Conservation (phyloP, 2,888 invertebrate species). For the Leucophora obtusa region DNA sequence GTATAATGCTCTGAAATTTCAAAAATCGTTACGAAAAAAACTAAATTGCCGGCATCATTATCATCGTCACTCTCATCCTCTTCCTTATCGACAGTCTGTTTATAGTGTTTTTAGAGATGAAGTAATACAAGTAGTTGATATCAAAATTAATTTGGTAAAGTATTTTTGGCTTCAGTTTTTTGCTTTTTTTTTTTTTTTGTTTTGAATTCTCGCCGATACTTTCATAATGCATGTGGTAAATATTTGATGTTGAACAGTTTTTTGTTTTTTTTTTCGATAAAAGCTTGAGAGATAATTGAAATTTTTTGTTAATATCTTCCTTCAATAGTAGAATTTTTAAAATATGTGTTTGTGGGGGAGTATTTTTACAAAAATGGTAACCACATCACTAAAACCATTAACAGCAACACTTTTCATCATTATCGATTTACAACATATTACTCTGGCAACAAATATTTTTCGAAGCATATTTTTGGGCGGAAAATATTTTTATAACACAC, state of each 20-base stretch:
- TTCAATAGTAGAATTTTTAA: neutral
- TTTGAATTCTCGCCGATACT: slow-evolving; percentile 32
- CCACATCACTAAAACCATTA: slow-evolving; percentile 62
- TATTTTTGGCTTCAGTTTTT: slow-evolving; percentile 32
- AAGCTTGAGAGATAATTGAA: slow-evolving; percentile 57
- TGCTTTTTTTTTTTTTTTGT: no score
- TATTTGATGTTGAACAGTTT: slow-evolving; percentile 47
- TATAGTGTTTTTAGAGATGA: neutral
- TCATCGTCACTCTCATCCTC: slow-evolving; percentile 18
- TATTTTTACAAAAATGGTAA: slow-evolving; percentile 33
- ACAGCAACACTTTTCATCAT: slow-evolving; percentile 62
- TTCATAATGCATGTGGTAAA: slow-evolving; percentile 59
- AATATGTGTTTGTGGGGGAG: slow-evolving; percentile 4
- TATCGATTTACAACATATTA: slow-evolving; percentile 52
- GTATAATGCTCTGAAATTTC: neutral
- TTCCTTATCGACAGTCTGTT: neutral
- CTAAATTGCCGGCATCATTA: slow-evolving; percentile 50
- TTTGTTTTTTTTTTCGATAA: slow-evolving; percentile 6
- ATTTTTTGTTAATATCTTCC: slow-evolving; percentile 46
- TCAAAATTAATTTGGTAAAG: slow-evolving; percentile 33
- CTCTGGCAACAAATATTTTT: slow-evolving; percentile 47
- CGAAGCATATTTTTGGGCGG: slow-evolving; percentile 56
- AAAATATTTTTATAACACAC: neutral
- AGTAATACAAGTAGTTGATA: slow-evolving; percentile 8
- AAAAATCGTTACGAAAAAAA: slow-evolving; percentile 22